phyloP scores from a whole-genome alignment of 2,113 vertebrate genomes.

The Hepsetus odoe region DNA sequence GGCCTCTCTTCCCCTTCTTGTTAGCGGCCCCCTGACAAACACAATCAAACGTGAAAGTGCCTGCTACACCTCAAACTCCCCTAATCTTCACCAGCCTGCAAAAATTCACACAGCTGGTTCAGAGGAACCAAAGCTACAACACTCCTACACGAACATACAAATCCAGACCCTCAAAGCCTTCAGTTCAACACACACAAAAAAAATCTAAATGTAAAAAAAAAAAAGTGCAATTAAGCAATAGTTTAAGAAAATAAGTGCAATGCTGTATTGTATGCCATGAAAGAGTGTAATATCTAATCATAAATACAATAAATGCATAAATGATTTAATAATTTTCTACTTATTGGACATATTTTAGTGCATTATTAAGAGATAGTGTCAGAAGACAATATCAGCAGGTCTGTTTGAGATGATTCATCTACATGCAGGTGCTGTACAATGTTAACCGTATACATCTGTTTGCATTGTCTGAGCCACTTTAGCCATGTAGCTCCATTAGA shows the following conservation, averaged over 20 bases:
- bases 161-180: not conserved
- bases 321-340: too few relatives aligned
- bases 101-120: not conserved
- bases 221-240: too few relatives aligned
- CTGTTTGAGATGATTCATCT: too few relatives aligned
- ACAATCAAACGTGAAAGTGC: conserved; percentile 12
- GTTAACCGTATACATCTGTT: not conserved
- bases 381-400: too few relatives aligned
- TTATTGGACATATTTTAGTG: too few relatives aligned
- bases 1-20: conserved; percentile 28
- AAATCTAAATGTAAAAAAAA: too few relatives aligned
- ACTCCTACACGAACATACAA: not conserved
- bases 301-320: too few relatives aligned
- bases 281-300: too few relatives aligned
- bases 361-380: too few relatives aligned
- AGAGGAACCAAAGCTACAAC: not conserved
- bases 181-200: not conserved
- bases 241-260: too few relatives aligned
- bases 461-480: not conserved
- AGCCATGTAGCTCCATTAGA: not conserved
- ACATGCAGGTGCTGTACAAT: not conserved
- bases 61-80: not conserved
- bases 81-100: conserved; percentile 2
- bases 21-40: conserved; percentile 29
- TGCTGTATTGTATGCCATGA: too few relatives aligned